These are phyloP conservation scores for Furcifer pardalis DNA, from an alignment of 2,797 vertebrate genomes.

Conservation along the genomic window DNA sequence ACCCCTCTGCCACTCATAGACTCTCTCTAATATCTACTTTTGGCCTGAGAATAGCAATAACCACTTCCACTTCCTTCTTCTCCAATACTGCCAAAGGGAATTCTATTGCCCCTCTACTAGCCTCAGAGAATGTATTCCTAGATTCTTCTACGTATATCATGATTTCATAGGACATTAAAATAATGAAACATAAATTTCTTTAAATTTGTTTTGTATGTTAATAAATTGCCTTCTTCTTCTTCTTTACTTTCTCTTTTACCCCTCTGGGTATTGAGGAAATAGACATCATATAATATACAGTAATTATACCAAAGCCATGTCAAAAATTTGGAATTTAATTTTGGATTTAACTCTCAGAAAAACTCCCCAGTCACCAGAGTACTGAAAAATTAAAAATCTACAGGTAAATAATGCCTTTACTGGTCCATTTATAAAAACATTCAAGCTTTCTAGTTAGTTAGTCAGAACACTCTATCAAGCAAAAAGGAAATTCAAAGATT, in stretches of 20 bases:
- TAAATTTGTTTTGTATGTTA: too few species aligned
- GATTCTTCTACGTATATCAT: background rate
- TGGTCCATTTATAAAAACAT: background rate
- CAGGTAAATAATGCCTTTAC: too few species aligned
- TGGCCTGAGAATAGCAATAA: background rate
- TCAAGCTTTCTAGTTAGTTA: background rate
- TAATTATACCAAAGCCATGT: background rate
- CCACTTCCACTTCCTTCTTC: background rate
- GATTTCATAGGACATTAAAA: background rate
- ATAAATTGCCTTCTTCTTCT: too few species aligned
- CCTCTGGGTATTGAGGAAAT: too few species aligned
- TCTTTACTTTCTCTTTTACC: too few species aligned
- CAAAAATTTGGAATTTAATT: too few species aligned
- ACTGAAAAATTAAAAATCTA: too few species aligned
- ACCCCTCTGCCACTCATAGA: too few species aligned
- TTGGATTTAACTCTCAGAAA: too few species aligned
- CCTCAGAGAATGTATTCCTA: background rate
- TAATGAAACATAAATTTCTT: background rate
- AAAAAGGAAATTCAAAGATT: background rate
- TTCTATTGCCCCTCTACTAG: background rate
- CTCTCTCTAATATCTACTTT: too few species aligned
- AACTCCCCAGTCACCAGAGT: too few species aligned
- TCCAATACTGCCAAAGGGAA: background rate
- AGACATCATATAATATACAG: too few species aligned
- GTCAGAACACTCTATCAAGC: background rate